Evolutionary conservation across 2,888 invertebrate genomes (phyloP).

Genomic region (Alviniconcha strummeri): DNA sequence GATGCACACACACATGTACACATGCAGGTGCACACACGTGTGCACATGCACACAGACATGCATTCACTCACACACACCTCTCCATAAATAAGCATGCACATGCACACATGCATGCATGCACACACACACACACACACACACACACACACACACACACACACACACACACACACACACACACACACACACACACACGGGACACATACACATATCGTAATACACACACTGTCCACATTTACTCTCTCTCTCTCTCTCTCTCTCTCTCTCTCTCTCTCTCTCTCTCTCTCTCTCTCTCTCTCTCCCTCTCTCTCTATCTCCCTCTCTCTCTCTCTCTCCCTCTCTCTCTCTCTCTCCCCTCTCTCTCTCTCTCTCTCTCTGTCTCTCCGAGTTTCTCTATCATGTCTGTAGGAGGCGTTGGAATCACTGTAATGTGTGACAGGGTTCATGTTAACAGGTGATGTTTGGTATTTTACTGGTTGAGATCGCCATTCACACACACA

Average conservation of each 20-base stretch:
- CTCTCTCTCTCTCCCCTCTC: not conserved
- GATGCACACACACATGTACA: too few species aligned
- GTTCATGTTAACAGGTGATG: too few species aligned
- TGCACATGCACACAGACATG: too few species aligned
- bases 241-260: conserved; percentile 6
- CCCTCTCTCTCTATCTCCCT: not conserved
- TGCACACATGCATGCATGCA: not conserved
- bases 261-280: conserved; percentile 6
- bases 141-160: not conserved
- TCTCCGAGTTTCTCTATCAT: too few species aligned
- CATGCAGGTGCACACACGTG: too few species aligned
- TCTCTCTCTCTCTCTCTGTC: not conserved
- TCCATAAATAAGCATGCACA: not conserved
- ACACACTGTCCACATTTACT: not conserved
- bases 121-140: not conserved
- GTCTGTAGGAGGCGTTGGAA: too few species aligned
- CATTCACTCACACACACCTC: too few species aligned
- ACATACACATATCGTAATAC: not conserved
- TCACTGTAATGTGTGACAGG: too few species aligned
- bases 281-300: not conserved
- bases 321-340: conserved; percentile 7
- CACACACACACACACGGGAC: not conserved
- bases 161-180: not conserved
- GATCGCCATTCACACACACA: too few species aligned
- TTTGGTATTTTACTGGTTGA: too few species aligned